phyloP scores from a whole-genome alignment of 2,888 invertebrate species.

The Cabera pusaria region DNA sequence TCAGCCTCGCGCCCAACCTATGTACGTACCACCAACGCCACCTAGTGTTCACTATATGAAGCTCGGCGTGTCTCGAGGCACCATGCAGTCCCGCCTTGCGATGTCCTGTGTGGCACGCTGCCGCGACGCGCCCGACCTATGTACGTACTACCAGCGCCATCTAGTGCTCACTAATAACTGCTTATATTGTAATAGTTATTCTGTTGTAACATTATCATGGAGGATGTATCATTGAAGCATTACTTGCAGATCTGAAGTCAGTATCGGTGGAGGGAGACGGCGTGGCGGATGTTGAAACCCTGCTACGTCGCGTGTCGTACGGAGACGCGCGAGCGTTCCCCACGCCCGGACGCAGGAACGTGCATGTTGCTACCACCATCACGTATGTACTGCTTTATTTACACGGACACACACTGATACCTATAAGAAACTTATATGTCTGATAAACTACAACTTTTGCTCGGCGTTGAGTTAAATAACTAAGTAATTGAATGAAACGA shows the following conservation, averaged over 20 bases:
- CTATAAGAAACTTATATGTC: too few species aligned
- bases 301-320: slow-evolving; percentile 94
- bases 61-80: slow-evolving; percentile 90
- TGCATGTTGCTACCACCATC: slow-evolving; percentile 91
- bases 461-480: too few species aligned
- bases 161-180: too few species aligned
- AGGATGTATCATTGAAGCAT: too few species aligned
- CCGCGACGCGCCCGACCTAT: slow-evolving; percentile 85
- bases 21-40: slow-evolving; percentile 82
- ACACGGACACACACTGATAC: too few species aligned
- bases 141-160: slow-evolving; percentile 83
- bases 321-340: slow-evolving; percentile 96
- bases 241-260: slow-evolving; percentile 93
- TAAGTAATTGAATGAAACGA: too few species aligned
- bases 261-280: slow-evolving; percentile 96
- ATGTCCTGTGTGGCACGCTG: slow-evolving; percentile 91
- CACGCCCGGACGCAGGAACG: slow-evolving; percentile 96
- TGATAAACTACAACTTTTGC: too few species aligned
- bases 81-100: slow-evolving; percentile 88
- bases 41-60: too few species aligned
- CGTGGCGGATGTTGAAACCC: slow-evolving; percentile 93
- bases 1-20: slow-evolving; percentile 81
- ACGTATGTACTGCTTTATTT: slow-evolving; percentile 85
- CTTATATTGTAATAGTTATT: too few species aligned
- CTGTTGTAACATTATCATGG: too few species aligned